These are phyloP conservation scores for Poeciliopsis retropinna DNA, from an alignment of 2,113 vertebrate genomes.

Conservation along the genomic window DNA sequence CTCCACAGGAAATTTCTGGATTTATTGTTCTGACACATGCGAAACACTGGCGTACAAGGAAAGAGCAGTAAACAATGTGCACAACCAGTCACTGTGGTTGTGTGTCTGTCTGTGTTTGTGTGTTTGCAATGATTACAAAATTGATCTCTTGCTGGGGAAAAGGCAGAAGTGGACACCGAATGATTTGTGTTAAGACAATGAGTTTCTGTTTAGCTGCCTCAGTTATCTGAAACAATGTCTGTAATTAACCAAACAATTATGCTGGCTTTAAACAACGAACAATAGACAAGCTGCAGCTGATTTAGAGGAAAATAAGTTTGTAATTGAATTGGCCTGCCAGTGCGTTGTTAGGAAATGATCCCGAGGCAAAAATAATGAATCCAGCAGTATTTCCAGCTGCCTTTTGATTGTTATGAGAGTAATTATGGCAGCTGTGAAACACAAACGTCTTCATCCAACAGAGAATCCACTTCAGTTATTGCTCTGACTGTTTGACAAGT, in stretches of 20 bases:
- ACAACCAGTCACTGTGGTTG: neutral
- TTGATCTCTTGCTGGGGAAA: slow-evolving; percentile 11
- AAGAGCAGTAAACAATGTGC: slow-evolving; percentile 41
- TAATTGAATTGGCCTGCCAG: slow-evolving; percentile 9
- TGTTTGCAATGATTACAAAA: slow-evolving; percentile 10
- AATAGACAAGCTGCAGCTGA: neutral
- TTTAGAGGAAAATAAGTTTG: neutral
- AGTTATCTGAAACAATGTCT: slow-evolving; percentile 1
- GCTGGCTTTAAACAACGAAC: slow-evolving; percentile 14
- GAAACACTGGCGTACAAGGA: slow-evolving; percentile 24
- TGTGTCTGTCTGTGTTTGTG: neutral
- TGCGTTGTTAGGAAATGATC: neutral
- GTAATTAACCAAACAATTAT: neutral
- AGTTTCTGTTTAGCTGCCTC: slow-evolving; percentile 1
- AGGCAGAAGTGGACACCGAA: slow-evolving; percentile 14
- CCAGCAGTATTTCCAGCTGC: neutral
- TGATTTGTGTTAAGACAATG: slow-evolving; percentile 3
- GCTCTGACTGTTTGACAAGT: neutral
- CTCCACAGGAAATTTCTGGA: slow-evolving; percentile 46
- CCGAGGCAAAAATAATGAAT: neutral
- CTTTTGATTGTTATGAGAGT: neutral
- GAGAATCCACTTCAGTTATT: neutral
- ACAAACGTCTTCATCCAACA: too few species aligned
- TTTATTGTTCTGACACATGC: slow-evolving; percentile 56
- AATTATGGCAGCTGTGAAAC: neutral